A percentile compares a stretch with the other conserved stretches of the same genome.
phyloP scores from a whole-genome alignment of 2,888 invertebrate species.

The Fissipunctia ypsillon region DNA sequence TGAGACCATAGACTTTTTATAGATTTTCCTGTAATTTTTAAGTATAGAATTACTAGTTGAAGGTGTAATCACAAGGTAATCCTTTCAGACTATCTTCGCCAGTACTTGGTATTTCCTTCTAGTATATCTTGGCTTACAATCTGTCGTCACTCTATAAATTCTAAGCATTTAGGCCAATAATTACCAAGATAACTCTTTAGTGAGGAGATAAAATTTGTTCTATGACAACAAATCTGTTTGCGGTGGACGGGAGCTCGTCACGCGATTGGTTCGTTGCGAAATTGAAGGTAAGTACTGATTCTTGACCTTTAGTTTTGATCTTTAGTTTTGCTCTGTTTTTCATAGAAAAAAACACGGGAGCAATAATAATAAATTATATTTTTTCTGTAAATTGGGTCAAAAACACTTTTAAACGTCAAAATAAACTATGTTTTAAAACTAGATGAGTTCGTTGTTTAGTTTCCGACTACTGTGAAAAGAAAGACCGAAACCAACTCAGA shows the following conservation, averaged over 20 bases:
- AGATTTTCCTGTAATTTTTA: too few relatives aligned
- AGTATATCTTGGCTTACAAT: constrained; percentile 54
- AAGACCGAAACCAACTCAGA: too few relatives aligned
- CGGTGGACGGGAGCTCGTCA: constrained; percentile 24
- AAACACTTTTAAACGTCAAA: too few relatives aligned
- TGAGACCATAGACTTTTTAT: too few relatives aligned
- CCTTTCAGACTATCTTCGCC: constrained; percentile 13
- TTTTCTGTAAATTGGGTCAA: too few relatives aligned
- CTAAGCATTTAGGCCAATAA: constrained; percentile 58
- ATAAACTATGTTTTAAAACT: too few relatives aligned
- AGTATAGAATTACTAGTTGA: too few relatives aligned
- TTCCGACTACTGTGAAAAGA: too few relatives aligned
- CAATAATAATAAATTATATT: too few relatives aligned
- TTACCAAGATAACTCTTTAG: constrained; percentile 55
- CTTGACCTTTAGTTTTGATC: background rate
- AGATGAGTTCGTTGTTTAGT: too few relatives aligned
- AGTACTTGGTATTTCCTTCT: constrained; percentile 23
- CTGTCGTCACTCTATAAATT: constrained; percentile 62
- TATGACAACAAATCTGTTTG: constrained; percentile 35
- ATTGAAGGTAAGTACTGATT: background rate
- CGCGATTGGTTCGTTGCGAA: constrained; percentile 22
- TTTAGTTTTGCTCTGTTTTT: background rate
- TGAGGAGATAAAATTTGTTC: constrained; percentile 53
- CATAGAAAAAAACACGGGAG: too few relatives aligned
- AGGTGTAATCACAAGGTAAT: background rate